Base-by-base conservation (phyloP, 2,113 vertebrate species). In the Chaetorhynchus papuensis region DNA sequence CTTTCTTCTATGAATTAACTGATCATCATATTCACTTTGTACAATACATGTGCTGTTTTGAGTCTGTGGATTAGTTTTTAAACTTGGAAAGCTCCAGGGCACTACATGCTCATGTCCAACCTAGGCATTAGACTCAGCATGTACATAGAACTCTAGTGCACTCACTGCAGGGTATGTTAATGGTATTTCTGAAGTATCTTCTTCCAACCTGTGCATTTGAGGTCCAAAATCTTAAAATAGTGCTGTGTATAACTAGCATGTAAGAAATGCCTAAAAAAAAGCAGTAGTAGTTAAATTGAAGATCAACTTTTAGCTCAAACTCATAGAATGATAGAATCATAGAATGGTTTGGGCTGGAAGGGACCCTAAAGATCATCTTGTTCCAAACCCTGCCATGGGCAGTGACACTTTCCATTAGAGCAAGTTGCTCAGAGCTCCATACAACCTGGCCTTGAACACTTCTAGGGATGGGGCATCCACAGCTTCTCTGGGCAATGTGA, bases 51-150 rank as follows among this genome's bases (percentile, higher is more conserved):
- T 35, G 28, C 23, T 57, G 12, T 22, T 66, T 49, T 69, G 39
- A 80, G 23, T 49, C 42, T 57, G 42, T 66, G 15, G 45, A 35
- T 71, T 30, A 82, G 27, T 14, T 80, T 88, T 72, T 80, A 41
- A 86, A 66, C 37, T 68, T 75, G 30, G 42, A 59, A 87, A 85
- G 15, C 8, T 52, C 26, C 42, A 54, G 54, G 16, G 42, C 16
- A 47, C 16, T 50, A n/a, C 31, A 17, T 9, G 20, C 24, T 71
- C 2, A 2, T 1, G 1, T 56, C 15, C 5, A 68, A 7, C 4
- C 16, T 39, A 3, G 5, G 12, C 0, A 1, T 54, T 61, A 54
- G 16, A 53, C 21, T 37, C 23, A 26, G 37, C 28, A 39, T 1
- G 0, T 35, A 68, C 0, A 2, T 6, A 26, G 21, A 59, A 24